Evolutionary conservation across 1,140 invertebrate species (phyloP), one percentile per base, ranked within the genome.

Genomic region (Cotesia glomerata): DNA sequence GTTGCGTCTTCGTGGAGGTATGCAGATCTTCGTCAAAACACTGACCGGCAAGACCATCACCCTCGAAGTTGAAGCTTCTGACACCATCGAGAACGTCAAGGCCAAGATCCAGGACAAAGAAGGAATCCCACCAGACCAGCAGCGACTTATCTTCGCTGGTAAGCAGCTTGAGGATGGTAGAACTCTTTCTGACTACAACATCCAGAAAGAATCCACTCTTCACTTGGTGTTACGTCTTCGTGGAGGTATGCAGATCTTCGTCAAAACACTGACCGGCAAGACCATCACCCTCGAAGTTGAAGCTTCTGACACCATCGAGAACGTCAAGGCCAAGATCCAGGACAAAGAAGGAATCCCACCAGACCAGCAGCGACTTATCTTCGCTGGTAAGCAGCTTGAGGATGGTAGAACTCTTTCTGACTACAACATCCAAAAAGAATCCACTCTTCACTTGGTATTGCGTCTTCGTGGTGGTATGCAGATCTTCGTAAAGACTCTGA

Each of bases 341-440:
- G 77, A 91, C 92, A 78, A 77, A 78, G 72, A 79, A 91, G 76
- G 87, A 85, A 76, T 88, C 84, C 5, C 89, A 89, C 84, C 81
- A 79, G 93, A 93, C 76, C 91, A 84, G 90, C 92, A 74, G 91
- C 91, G 91, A 78, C 84, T 92, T 69, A 92, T 72, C 88, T 90
- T 92, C 4, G 91, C 83, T 79, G 91, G 92, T 14, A 92, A 92
- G 81, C 91, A 93, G 82, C 80, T 93, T 11, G 91, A 93, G 82
- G 90, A 91, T 85, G 90, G 90, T 0, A 85, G 90, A 11, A 86
- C 89, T 11, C 80, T 91, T 0, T 89, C 87, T 5, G 90, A 90
- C 71, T 92, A 92, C 81, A 93, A 92, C 76, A 92, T 93, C 78
- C 92, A 93, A 77, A 93, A 93, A 75, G 92, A 94, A 80, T 93